A percentile compares a stretch with the other conserved stretches of the same genome.
Evolutionary conservation across 2,113 vertebrate species (phyloP).

Genomic region (Ibidorhyncha struthersii): DNA sequence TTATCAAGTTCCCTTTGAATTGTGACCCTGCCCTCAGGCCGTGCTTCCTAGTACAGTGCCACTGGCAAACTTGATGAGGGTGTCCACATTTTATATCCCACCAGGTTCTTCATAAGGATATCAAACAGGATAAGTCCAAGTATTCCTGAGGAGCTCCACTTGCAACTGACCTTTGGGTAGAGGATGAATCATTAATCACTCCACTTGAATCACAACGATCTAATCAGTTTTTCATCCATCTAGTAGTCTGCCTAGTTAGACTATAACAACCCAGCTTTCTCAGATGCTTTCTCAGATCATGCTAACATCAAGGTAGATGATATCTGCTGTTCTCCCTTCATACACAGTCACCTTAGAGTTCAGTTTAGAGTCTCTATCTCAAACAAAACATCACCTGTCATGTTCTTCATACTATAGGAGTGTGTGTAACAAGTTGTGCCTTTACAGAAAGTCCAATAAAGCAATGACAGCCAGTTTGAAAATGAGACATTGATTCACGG

Average conservation of each 20-base stretch:
- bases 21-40: not conserved
- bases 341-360: not conserved
- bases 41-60: no score
- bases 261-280: not conserved
- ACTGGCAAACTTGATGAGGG: not conserved
- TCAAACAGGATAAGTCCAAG: no score
- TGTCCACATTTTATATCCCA: not conserved
- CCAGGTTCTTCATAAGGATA: not conserved
- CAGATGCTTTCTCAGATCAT: not conserved
- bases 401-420: not conserved
- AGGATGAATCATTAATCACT: not conserved
- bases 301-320: not conserved
- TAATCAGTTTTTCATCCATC: not conserved
- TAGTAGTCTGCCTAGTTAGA: not conserved
- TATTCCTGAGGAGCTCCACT: not conserved
- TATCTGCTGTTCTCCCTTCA: not conserved
- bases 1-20: not conserved
- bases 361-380: not conserved
- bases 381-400: rapidly evolving
- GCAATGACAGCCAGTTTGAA: not conserved
- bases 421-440: not conserved
- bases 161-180: not conserved
- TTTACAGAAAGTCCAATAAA: not conserved
- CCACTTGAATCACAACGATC: not conserved
- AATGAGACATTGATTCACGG: not conserved